phyloP scores from a whole-genome alignment of 2,888 invertebrate species.

The Netelia fuscicornis region DNA sequence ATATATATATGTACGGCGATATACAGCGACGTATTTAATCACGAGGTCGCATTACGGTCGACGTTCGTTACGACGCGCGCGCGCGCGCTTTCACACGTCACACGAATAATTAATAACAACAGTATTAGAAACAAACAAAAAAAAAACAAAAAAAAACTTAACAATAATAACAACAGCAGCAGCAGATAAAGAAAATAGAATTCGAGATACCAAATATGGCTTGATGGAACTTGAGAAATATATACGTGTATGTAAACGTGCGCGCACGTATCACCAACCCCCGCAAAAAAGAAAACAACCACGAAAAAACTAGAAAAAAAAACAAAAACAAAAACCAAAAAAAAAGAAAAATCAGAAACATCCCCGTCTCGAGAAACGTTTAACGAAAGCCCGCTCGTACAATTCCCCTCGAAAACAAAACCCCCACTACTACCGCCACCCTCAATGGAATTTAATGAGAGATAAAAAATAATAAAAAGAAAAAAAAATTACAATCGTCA shows the following conservation, averaged over 20 bases:
- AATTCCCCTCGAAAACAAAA: conserved; percentile 6
- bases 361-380: conserved; percentile 46
- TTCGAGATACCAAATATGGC: conserved; percentile 29
- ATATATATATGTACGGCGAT: conserved; percentile 32
- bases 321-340: conserved; percentile 6
- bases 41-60: conserved; percentile 67
- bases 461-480: conserved; percentile 43
- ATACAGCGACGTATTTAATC: conserved; percentile 56
- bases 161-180: conserved; percentile 25
- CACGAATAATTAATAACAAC: conserved; percentile 24
- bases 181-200: conserved; percentile 11
- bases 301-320: conserved; percentile 7
- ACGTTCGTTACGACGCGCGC: conserved; percentile 68
- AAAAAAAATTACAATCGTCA: conserved; percentile 54
- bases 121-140: conserved; percentile 7
- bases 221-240: conserved; percentile 21
- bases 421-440: conserved; percentile 10
- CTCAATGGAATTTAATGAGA: conserved; percentile 50
- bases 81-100: conserved; percentile 59
- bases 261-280: conserved; percentile 48
- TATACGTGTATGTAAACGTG: conserved; percentile 58
- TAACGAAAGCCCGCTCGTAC: conserved; percentile 40
- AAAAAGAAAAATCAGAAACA: conserved; percentile 40
- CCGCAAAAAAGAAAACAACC: conserved; percentile 38
- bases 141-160: conserved; percentile 2